Evolutionary conservation across 64 coral and sea anemone genomes (phyloP).

Genomic region (Dendronephthya gigantea): DNA sequence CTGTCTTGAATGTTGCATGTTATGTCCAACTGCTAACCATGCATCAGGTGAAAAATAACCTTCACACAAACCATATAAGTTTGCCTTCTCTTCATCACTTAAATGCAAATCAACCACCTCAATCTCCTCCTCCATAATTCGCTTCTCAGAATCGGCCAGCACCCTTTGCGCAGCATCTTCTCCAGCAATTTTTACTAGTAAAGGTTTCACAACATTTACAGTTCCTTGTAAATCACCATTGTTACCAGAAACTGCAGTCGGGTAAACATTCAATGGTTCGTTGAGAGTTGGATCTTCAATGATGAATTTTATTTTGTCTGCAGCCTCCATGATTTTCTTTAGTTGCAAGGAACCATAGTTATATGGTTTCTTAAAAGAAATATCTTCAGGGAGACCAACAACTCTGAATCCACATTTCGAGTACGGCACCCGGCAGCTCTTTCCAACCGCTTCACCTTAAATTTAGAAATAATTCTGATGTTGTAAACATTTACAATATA

Average conservation of each 20-base stretch:
- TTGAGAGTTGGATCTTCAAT: not conserved
- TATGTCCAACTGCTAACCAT: slow-evolving; percentile 25
- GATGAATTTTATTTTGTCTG: slow-evolving; percentile 16
- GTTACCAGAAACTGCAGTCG: not conserved
- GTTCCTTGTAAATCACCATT: too few species aligned
- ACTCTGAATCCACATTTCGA: slow-evolving; percentile 22
- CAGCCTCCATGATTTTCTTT: slow-evolving; percentile 14
- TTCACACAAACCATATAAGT: not conserved
- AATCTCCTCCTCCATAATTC: slow-evolving; percentile 23
- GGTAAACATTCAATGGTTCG: not conserved
- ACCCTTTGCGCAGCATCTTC: slow-evolving; percentile 20
- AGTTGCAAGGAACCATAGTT: slow-evolving; percentile 17
- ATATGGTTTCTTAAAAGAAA: slow-evolving; percentile 16
- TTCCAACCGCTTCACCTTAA: slow-evolving; percentile 27
- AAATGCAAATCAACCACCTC: slow-evolving; percentile 16
- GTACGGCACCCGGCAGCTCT: slow-evolving; percentile 15
- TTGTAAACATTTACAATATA: too few species aligned
- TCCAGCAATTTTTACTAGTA: slow-evolving; percentile 17
- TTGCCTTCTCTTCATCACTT: not conserved
- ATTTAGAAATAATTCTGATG: too few species aligned
- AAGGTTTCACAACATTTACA: not conserved
- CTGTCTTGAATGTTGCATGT: slow-evolving; percentile 5
- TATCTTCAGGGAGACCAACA: slow-evolving; percentile 19
- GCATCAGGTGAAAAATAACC: slow-evolving; percentile 16
- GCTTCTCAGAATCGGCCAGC: not conserved